Conservation (phyloP, 2,888 invertebrate genomes). For the Rhopalosiphum nymphaeae region DNA sequence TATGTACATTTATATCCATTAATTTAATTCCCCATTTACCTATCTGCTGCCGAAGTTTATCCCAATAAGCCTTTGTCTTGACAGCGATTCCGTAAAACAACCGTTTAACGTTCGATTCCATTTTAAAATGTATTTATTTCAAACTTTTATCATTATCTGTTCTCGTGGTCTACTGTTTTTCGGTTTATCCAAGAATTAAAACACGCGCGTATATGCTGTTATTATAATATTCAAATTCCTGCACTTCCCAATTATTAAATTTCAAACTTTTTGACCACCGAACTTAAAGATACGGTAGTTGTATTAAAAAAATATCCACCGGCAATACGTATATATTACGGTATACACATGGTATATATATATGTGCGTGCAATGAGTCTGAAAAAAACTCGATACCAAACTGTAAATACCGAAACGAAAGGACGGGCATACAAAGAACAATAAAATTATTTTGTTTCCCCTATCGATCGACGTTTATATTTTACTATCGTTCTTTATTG, state of each 20-base stretch:
- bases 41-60: conserved; percentile 5
- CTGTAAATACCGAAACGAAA: not conserved
- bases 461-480: conserved; percentile 2
- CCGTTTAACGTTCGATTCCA: conserved; percentile 12
- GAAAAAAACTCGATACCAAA: not conserved
- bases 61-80: conserved; percentile 30
- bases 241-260: not conserved
- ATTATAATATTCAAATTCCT: not conserved
- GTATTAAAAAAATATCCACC: not conserved
- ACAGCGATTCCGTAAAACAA: conserved; percentile 14
- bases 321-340: not conserved
- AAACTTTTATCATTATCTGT: conserved; percentile 33
- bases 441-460: not conserved
- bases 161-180: not conserved
- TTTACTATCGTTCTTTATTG: not conserved
- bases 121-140: conserved; percentile 23
- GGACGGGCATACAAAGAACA: not conserved
- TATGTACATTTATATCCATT: conserved; percentile 3
- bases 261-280: not conserved
- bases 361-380: not conserved
- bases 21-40: conserved; percentile 33
- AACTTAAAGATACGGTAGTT: not conserved
- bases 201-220: not conserved
- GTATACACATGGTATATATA: not conserved
- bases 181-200: not conserved